Evolutionary conservation across 2,797 vertebrate genomes (phyloP), one percentile per base, ranked within the genome.

Genomic region (Crocodylus rhombifer): DNA sequence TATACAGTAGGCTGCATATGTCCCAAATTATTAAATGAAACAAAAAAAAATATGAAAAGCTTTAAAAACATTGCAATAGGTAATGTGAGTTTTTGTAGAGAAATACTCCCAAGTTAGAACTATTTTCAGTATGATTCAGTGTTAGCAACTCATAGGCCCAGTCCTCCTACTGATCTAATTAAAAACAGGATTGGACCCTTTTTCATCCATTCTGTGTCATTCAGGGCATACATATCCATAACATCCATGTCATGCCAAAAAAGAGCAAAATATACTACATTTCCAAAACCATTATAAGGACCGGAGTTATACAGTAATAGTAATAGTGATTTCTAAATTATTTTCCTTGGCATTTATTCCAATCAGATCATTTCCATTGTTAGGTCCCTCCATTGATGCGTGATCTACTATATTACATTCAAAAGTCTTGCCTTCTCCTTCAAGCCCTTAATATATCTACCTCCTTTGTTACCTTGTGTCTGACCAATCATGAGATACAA

Each of bases 191-290:
- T 9, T 3, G 85, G 6, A 67, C 1, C 17, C 16, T 81, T 33
- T 78, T 12, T 7, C 0, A 0, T 25, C 78, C 11, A 10, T 21
- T 69, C 21, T 23, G 14, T 69, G 7, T 69, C 4, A 69, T 82
- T 14, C 30, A 42, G 2, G 11, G 5, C 4, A 1, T 14, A 74
- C 73, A 20, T 0, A 0, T 25, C 14, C 4, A 4, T 30, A 42
- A 69, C 1, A 1, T 75, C 14, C 71, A 30, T 4, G 4, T 20
- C 6, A 2, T 74, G n/a, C 2, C 33, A 92, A 86, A 77, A 36
- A 84, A 88, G 6, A 76, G 1, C 67, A 82, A 84, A 69, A 23
- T 69, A 36, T 36, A 33, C 30, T 36, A 69, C 55, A 11, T 20
- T 82, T 17, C 28, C 21, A 76, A 69, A 91, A 10, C 5, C 13